Base-by-base conservation (phyloP, 2,888 invertebrate species). In the Chymomyza fuscimana region DNA sequence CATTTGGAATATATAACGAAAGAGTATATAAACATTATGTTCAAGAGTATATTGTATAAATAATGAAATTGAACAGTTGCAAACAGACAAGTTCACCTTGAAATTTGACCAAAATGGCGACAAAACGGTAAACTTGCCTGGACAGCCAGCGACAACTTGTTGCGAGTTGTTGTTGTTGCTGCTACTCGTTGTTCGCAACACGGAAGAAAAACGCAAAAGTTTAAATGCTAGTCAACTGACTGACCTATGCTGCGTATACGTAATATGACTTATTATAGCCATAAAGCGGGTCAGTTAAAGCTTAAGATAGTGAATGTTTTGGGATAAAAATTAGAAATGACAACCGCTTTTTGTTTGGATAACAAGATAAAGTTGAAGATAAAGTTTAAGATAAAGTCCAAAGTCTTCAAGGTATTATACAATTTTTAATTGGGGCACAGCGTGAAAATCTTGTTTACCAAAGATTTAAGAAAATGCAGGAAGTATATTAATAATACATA, bases 11-110 rank as follows among this genome's bases (percentile, higher is more conserved):
- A 85, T 82, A 78, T 84, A 88, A 84, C 86, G 77, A 87, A 84
- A 84, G 86, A 76, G 69, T 86, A 70, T 76, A 70, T 86, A 70
- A 86, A 70, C 76, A 86, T 79, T 88, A 86, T 77, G 86, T 81
- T 74, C 72, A 81, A 86, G 75, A 76, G 76, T 76, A 65, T 70
- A 70, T 67, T 56, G 56, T n/a, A 46, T 10, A 46, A 46, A 46
- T 46, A 63, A 64, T 46, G 64, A 64, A 66, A 62, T 70, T 69
- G 73, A 46, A 62, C 79, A 82, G 78, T 79, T 76, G 72, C 74
- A 77, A 78, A 74, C 79, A 86, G 89, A 90, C 90, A 90, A 78
- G 90, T 90, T 90, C 81, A 84, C 90, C 90, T 90, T 90, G 90
- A 83, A 85, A 82, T 70, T 82, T 87, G 77, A 80, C 90, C 83